Evolutionary conservation across 2,797 vertebrate genomes (phyloP), one percentile per base, ranked within the genome.

Genomic region (Protonibea diacanthus): DNA sequence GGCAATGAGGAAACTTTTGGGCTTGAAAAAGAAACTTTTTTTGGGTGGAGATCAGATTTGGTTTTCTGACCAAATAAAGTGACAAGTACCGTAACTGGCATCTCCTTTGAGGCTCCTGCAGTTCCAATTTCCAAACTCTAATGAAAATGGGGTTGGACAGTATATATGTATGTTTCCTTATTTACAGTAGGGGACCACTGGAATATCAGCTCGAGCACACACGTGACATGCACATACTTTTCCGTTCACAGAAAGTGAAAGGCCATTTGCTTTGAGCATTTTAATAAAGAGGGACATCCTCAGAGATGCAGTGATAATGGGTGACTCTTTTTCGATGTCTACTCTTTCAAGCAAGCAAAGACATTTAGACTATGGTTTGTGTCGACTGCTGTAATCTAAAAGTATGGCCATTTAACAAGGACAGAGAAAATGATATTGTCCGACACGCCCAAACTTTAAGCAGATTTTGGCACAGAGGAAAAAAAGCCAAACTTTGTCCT

Each of bases 91-190:
- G 25, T 61, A 81, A 82, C 69, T 80, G 81, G 74, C 86, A 67
- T 76, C 53, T 83, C 82, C 68, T 82, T 83, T 64, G 78, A 86
- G 79, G 74, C 72, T 64, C 55, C 42, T 40, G 66, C 79, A 61
- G 45, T 65, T 92, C 78, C 77, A 77, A 60, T 90, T 88, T 83
- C 81, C 65, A 80, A 81, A 78, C 17, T 7, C 60, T 49, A 87
- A 85, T 82, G 78, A 70, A 92, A 91, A 94, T 91, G 49, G 81
- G 85, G 86, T 82, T 17, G 59, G 91, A 92, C 89, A 68, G 80
- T 27, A 73, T 66, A 75, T 74, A 76, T 82, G 80, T 60, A 70
- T 63, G 84, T 74, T 86, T 78, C 80, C 68, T 70, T 81, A 78
- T 87, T 87, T 88, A 91, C 73, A 79, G 57, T 47, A 12, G 66